A percentile compares a stretch with the other conserved stretches of the same genome.
These are phyloP conservation scores for Porites cylindrica DNA, from an alignment of 92 coral and sea anemone species.

Conservation along the genomic window DNA sequence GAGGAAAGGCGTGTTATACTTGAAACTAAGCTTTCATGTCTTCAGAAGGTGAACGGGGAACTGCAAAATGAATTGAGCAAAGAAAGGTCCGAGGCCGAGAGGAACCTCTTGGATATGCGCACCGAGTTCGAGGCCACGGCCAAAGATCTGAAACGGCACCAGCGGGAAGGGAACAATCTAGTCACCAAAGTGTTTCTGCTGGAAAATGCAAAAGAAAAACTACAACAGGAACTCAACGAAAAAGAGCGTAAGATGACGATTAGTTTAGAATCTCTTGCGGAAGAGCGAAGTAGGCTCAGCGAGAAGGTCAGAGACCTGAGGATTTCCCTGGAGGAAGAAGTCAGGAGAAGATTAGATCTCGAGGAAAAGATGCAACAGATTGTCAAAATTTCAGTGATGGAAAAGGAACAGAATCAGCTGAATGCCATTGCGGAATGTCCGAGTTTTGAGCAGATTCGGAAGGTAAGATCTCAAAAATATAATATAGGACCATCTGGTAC, in stretches of 20 bases:
- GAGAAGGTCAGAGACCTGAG: constrained; percentile 37
- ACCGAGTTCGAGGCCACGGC: constrained; percentile 19
- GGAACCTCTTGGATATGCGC: constrained; percentile 10
- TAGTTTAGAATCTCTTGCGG: constrained; percentile 22
- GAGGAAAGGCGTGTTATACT: constrained; percentile 40
- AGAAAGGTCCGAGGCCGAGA: constrained; percentile 37
- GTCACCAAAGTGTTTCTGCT: constrained; percentile 45
- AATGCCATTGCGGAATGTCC: background rate
- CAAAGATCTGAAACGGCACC: constrained; percentile 48
- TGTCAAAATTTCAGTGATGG: constrained; percentile 37
- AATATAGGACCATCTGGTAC: background rate
- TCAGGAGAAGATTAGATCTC: constrained; percentile 36
- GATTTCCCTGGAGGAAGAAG: constrained; percentile 49
- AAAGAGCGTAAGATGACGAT: constrained; percentile 31
- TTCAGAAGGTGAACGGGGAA: constrained; percentile 36
- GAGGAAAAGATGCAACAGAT: constrained; percentile 55
- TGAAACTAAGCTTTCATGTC: constrained; percentile 36
- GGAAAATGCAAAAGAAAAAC: constrained; percentile 37
- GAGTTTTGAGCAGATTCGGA: background rate
- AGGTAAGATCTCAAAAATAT: background rate
- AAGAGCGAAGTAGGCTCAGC: constrained; percentile 33
- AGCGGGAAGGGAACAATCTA: constrained; percentile 42
- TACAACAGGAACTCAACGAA: constrained; percentile 38
- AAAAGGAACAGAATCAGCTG: constrained; percentile 4
- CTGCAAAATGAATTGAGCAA: constrained; percentile 41